phyloP scores from a whole-genome alignment of 2,113 vertebrate species.

The Pavo muticus region DNA sequence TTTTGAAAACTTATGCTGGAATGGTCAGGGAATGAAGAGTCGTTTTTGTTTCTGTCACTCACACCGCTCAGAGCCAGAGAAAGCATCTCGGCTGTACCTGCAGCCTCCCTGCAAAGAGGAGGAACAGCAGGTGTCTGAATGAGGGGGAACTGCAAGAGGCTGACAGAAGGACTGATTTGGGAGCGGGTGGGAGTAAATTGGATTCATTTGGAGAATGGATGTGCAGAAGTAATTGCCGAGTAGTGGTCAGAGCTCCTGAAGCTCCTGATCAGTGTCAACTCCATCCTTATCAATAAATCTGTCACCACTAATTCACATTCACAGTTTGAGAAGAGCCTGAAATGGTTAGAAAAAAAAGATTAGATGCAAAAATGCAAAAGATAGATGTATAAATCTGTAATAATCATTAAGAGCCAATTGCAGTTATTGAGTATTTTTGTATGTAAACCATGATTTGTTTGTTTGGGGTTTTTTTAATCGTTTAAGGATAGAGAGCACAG shows the following conservation, averaged over 20 bases:
- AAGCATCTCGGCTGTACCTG: background rate
- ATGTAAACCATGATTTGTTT: background rate
- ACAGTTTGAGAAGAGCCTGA: background rate
- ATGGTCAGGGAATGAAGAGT: background rate
- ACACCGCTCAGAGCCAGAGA: background rate
- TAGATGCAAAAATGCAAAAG: background rate
- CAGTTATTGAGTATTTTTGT: background rate
- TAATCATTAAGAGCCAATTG: background rate
- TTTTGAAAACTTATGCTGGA: background rate
- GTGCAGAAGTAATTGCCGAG: conserved; percentile 1
- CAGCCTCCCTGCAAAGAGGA: background rate
- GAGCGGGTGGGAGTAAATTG: background rate
- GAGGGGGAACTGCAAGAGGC: background rate
- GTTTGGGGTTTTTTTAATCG: background rate
- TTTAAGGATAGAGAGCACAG: background rate
- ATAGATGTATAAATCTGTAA: background rate
- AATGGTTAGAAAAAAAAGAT: background rate
- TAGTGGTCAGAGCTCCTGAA: background rate
- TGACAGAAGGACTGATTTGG: background rate
- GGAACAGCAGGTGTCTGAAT: background rate
- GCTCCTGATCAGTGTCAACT: background rate
- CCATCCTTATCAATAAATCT: background rate
- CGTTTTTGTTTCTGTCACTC: rapidly evolving
- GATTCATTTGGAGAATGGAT: background rate
- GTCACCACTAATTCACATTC: background rate